Conservation (phyloP, 1,140 invertebrate species). For the Achatina immaculata region DNA sequence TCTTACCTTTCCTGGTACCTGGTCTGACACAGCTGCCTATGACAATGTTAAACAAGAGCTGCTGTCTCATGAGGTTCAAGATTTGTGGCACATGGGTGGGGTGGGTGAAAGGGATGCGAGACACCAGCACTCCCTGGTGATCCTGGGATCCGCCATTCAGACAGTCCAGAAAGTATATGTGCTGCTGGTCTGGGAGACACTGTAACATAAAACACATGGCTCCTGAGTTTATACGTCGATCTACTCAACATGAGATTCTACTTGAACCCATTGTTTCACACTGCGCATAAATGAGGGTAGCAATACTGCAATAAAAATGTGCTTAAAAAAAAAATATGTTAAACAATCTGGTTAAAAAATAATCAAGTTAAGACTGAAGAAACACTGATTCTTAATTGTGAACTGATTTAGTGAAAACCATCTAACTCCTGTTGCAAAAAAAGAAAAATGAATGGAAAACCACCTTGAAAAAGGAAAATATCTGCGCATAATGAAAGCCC, state of each 20-base stretch:
- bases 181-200: slow-evolving; percentile 90
- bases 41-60: slow-evolving; percentile 91
- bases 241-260: no score
- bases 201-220: slow-evolving; percentile 67
- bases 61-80: slow-evolving; percentile 86
- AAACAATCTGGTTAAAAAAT: no score
- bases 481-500: no score
- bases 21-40: slow-evolving; percentile 88
- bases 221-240: background rate
- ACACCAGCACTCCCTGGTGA: slow-evolving; percentile 85
- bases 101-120: slow-evolving; percentile 91
- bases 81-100: slow-evolving; percentile 93
- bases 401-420: no score
- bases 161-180: slow-evolving; percentile 93
- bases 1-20: slow-evolving; percentile 78
- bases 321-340: no score
- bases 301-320: background rate
- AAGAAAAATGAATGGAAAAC: no score
- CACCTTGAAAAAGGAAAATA: no score
- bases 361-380: no score
- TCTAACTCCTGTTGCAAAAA: no score
- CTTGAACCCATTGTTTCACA: no score
- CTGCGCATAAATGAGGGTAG: background rate
- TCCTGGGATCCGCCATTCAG: slow-evolving; percentile 74
- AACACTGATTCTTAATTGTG: no score